Conservation (phyloP, 2,113 vertebrate species). For the Nematolebias whitei region DNA sequence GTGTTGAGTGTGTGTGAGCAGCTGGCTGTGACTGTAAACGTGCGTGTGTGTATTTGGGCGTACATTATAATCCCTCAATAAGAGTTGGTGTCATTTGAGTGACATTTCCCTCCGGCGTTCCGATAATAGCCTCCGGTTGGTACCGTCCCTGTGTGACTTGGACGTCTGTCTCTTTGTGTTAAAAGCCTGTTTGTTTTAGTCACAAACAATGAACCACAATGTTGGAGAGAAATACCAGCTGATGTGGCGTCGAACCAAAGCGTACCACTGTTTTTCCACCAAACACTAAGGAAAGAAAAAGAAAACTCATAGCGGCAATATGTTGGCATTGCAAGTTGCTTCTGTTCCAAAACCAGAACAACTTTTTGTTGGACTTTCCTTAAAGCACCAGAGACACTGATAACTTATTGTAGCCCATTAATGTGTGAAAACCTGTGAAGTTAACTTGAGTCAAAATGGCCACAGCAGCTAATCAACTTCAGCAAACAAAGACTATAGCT, state of each 20-base stretch:
- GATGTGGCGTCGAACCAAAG: neutral
- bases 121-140: conserved; percentile 35
- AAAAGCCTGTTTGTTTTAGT: conserved; percentile 9
- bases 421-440: no score
- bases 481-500: no score
- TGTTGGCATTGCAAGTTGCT: neutral
- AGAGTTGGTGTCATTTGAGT: conserved; percentile 39
- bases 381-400: neutral
- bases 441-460: no score
- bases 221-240: neutral
- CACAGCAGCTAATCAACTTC: no score
- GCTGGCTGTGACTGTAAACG: conserved; percentile 35
- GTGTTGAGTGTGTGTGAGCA: conserved; percentile 12
- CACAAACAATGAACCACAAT: conserved; percentile 11
- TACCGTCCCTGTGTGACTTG: conserved; percentile 29
- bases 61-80: conserved; percentile 45
- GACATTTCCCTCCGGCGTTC: conserved; percentile 29
- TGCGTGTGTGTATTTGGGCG: conserved; percentile 29
- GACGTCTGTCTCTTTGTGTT: conserved; percentile 8
- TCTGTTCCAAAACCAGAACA: conserved; percentile 24
- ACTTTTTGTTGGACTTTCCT: neutral
- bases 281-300: neutral
- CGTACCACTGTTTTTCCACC: neutral
- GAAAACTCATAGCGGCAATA: neutral
- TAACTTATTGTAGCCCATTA: no score